Conservation (phyloP, 2,888 invertebrate genomes). For the Cryptus armator region DNA sequence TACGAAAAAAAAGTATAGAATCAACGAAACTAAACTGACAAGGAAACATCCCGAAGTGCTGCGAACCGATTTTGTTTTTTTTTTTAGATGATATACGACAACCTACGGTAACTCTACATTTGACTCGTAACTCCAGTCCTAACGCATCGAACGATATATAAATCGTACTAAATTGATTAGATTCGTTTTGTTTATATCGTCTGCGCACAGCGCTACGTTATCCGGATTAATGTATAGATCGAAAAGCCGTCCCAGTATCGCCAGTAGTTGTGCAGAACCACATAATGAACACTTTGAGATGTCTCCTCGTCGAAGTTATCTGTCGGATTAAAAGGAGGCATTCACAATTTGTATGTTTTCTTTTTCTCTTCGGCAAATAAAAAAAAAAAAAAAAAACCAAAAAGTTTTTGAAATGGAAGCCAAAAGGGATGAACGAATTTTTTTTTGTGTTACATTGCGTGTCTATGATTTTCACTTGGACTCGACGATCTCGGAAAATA, state of each 20-base stretch:
- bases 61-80: conserved; percentile 24
- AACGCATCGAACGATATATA: conserved; percentile 13
- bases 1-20: conserved; percentile 41
- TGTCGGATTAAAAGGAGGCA: conserved; percentile 68
- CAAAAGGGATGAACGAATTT: conserved; percentile 41
- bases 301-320: conserved; percentile 68
- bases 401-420: conserved; percentile 39
- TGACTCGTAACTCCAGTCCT: conserved; percentile 22
- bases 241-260: conserved; percentile 67
- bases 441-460: not conserved
- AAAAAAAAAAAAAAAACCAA: conserved; percentile 27
- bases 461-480: conserved; percentile 13
- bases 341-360: conserved; percentile 53
- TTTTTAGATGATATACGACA: not conserved
- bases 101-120: conserved; percentile 21
- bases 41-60: conserved; percentile 67
- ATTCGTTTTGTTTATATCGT: conserved; percentile 17
- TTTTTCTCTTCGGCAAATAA: conserved; percentile 4
- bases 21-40: conserved; percentile 56
- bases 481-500: conserved; percentile 44
- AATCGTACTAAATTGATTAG: conserved; percentile 28
- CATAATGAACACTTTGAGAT: conserved; percentile 68
- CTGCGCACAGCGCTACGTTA: conserved; percentile 58
- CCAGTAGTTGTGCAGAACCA: conserved; percentile 68
- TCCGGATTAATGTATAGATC: conserved; percentile 65